A percentile compares a stretch with the other conserved stretches of the same genome.
Conservation (phyloP, 1,140 invertebrate genomes). For the Drosophila sechellia region DNA sequence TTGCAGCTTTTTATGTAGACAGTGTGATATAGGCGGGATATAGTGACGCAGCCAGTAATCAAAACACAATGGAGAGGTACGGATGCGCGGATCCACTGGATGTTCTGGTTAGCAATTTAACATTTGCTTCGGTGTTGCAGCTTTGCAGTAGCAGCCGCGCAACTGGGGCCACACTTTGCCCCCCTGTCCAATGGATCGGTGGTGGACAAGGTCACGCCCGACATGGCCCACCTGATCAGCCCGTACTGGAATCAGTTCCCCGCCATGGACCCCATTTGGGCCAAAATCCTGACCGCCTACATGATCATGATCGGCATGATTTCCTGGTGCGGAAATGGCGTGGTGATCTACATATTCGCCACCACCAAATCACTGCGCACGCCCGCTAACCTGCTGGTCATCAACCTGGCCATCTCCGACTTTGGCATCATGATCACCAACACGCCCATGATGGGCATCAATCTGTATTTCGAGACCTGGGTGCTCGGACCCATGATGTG, state of each 20-base stretch:
- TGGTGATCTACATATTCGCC: constrained; percentile 88
- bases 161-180: constrained; percentile 80
- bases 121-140: constrained; percentile 35
- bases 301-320: constrained; percentile 77
- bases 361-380: constrained; percentile 86
- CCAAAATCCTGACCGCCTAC: constrained; percentile 76
- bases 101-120: not conserved
- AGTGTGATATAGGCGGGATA: constrained; percentile 66
- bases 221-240: constrained; percentile 90
- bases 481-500: constrained; percentile 92
- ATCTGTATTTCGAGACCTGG: constrained; percentile 95
- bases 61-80: constrained; percentile 76
- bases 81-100: not conserved
- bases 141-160: constrained; percentile 66
- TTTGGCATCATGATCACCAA: constrained; percentile 94
- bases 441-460: constrained; percentile 93
- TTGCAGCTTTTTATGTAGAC: constrained; percentile 77
- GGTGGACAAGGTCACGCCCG: constrained; percentile 86
- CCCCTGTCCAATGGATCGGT: constrained; percentile 82
- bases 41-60: constrained; percentile 49
- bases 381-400: constrained; percentile 87
- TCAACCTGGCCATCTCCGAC: constrained; percentile 88
- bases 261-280: constrained; percentile 91
- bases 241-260: constrained; percentile 91
- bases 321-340: constrained; percentile 87